Base-by-base conservation (phyloP, 1,140 invertebrate genomes). In the Wiebesia pumilae region DNA sequence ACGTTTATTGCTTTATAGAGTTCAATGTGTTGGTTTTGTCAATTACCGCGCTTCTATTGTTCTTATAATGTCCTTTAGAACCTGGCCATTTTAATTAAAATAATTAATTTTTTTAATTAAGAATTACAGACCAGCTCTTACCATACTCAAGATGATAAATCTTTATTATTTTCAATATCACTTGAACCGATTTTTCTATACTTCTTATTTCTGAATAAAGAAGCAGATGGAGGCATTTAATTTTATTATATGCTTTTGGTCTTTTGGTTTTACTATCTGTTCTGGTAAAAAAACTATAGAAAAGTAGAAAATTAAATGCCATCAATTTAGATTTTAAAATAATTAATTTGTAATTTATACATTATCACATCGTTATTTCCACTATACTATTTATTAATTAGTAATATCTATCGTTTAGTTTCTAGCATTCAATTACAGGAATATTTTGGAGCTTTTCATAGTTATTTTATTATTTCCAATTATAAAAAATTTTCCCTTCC, bases 1-100 rank as follows among this genome's bases (percentile, higher is more conserved):
- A 30, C 47, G 75, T 84, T 84, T 87, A 84, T 87, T 81, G 82
- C 82, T 87, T 81, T 84, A 84, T 87, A 78, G 47, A 84, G 82
- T 80, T 80, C 77, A 71, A 83, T 87, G 73, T 79, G 43, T 71
- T 83, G 81, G 62, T 79, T 87, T 87, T 87, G 81, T 87, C 81
- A 87, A 83, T 87, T 87, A 82, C 47, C 62, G 33, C 16, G 12
- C 38, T 80, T 47, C 30, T 77, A 82, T 77, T 86, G 62, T 86
- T 78, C 85, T 77, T 77, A 40, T 65, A 58, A 73, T 43, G 47
- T 33, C 78, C 67, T n/a, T 4, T 16, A 58, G 19, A 54, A 10
- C 27, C 54, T 77, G 30, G 6, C 33, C 21, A 54, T 33, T 65
- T 84, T 73, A 67, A 84, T 84, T 84, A 67, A 84, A 84, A 24